A percentile compares a stretch with the other conserved stretches of the same genome.
These are phyloP conservation scores for Pecten maximus DNA, from an alignment of 2,888 invertebrate genomes.

Conservation along the genomic window DNA sequence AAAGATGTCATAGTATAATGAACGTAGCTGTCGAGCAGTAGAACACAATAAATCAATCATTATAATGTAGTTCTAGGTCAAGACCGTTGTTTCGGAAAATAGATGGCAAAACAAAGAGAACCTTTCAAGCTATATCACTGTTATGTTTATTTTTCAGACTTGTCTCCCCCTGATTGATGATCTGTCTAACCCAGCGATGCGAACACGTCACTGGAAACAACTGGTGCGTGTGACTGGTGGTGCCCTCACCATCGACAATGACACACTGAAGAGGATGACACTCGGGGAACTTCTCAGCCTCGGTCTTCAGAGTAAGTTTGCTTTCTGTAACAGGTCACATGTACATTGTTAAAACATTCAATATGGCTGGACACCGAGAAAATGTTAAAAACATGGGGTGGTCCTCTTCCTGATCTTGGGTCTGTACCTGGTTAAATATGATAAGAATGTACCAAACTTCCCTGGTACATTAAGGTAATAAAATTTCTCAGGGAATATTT, in stretches of 20 bases:
- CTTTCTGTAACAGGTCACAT: too few species aligned
- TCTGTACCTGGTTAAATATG: background rate
- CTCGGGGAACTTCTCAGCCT: conserved; percentile 81
- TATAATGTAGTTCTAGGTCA: background rate
- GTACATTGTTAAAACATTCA: too few species aligned
- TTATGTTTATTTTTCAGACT: conserved; percentile 65
- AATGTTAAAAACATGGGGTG: background rate
- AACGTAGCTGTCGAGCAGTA: too few species aligned
- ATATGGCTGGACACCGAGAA: background rate
- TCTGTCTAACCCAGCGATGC: conserved; percentile 82
- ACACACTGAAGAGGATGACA: conserved; percentile 82
- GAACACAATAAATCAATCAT: too few species aligned
- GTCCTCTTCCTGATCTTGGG: background rate
- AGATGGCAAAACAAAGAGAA: too few species aligned
- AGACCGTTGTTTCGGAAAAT: background rate
- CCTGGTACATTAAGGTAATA: too few species aligned
- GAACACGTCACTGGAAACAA: conserved; percentile 83
- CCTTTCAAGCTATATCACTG: background rate
- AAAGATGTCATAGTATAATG: too few species aligned
- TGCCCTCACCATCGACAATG: conserved; percentile 80
- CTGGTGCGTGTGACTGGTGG: conserved; percentile 82
- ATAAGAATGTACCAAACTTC: too few species aligned
- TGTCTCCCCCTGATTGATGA: conserved; percentile 82
- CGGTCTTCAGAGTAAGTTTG: conserved; percentile 80
- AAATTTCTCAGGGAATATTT: too few species aligned